phyloP scores from a whole-genome alignment of 2,888 invertebrate species.

The Cheilosia grossa region DNA sequence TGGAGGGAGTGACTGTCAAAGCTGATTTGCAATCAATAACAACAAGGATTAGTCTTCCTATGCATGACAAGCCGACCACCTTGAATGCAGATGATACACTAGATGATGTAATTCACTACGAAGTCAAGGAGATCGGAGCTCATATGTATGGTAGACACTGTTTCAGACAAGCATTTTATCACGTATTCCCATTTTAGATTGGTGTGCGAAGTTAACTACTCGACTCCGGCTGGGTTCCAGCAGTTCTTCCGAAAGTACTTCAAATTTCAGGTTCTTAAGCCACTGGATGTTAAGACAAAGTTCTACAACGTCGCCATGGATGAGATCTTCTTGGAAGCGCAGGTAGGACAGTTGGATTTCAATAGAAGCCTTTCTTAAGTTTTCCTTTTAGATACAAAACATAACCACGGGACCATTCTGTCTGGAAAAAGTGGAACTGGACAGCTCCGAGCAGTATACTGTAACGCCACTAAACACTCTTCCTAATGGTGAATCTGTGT shows the following conservation, averaged over 20 bases:
- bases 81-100: slow-evolving; percentile 92
- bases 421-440: slow-evolving; percentile 96
- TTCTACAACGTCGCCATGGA: slow-evolving; percentile 97
- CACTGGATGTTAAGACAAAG: slow-evolving; percentile 98
- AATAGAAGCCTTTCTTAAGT: too few relatives aligned
- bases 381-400: slow-evolving; percentile 90
- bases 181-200: slow-evolving; percentile 85
- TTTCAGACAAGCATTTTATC: not conserved
- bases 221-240: slow-evolving; percentile 88
- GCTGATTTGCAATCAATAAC: slow-evolving; percentile 97
- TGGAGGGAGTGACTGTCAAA: slow-evolving; percentile 84
- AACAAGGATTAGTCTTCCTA: slow-evolving; percentile 92
- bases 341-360: slow-evolving; percentile 81
- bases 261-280: slow-evolving; percentile 98
- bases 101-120: slow-evolving; percentile 98
- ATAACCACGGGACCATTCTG: slow-evolving; percentile 96
- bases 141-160: slow-evolving; percentile 90
- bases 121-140: slow-evolving; percentile 99
- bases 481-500: slow-evolving; percentile 88
- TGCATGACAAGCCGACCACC: slow-evolving; percentile 87
- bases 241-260: slow-evolving; percentile 98
- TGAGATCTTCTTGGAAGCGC: slow-evolving; percentile 89
- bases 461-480: slow-evolving; percentile 90
- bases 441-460: slow-evolving; percentile 95
- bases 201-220: slow-evolving; percentile 97